Conservation (phyloP, 23 tunicate genomes). For the Pegea sp. region DNA sequence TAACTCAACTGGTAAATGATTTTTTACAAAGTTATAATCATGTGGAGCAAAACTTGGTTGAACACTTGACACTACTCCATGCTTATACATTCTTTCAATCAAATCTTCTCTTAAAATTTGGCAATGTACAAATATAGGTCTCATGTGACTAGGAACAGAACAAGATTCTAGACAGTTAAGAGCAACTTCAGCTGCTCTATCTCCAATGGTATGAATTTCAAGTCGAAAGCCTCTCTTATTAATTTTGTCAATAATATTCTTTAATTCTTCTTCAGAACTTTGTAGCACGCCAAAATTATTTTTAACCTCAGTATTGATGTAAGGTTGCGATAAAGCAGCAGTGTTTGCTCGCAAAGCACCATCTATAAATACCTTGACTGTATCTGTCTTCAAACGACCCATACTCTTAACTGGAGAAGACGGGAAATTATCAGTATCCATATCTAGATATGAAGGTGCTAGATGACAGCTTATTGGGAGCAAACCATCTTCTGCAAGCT, state of each 20-base stretch:
- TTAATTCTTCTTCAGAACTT: conserved; percentile 18
- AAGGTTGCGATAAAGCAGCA: conserved; percentile 74
- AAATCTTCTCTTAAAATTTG: conserved; percentile 63
- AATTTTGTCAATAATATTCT: conserved; percentile 9
- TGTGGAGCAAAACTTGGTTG: conserved; percentile 72
- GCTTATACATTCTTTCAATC: conserved; percentile 29
- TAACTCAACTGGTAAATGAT: conserved; percentile 20
- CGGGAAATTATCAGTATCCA: conserved; percentile 22
- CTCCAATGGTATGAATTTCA: conserved; percentile 95
- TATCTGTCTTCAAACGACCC: conserved; percentile 18
- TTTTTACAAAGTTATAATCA: conserved; percentile 33
- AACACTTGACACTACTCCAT: conserved; percentile 55
- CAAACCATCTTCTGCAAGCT: conserved; percentile 24
- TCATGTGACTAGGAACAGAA: conserved; percentile 15
- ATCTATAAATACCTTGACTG: conserved; percentile 70
- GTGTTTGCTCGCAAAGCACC: conserved; percentile 82
- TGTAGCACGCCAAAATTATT: conserved; percentile 48
- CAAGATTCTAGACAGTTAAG: conserved; percentile 24
- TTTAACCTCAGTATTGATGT: conserved; percentile 10
- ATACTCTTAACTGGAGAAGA: conserved; percentile 4
- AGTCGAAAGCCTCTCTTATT: conserved; percentile 36
- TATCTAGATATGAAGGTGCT: conserved; percentile 9
- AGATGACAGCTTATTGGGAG: conserved; percentile 49
- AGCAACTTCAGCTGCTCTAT: conserved; percentile 66
- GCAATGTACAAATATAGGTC: conserved; percentile 78